Evolutionary conservation across 2,797 vertebrate species (phyloP).

Genomic region (Ciconia nigra): DNA sequence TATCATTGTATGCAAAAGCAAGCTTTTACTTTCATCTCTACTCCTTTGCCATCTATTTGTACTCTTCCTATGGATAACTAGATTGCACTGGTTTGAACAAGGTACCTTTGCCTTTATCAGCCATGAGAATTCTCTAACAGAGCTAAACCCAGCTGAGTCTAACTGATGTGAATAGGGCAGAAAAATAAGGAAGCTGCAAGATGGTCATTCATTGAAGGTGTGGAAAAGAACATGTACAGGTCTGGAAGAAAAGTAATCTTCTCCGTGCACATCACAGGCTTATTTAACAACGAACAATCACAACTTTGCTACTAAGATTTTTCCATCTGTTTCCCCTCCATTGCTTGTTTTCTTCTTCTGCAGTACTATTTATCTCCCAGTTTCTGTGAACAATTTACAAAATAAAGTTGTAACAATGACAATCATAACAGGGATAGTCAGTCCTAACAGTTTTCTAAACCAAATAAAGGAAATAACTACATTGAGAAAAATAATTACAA

Average conservation of each 20-base stretch:
- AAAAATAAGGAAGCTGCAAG: background rate
- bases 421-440: background rate
- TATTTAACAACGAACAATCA: background rate
- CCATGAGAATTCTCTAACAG: background rate
- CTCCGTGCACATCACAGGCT: background rate
- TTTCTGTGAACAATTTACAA: background rate
- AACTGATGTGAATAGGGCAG: background rate
- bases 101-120: background rate
- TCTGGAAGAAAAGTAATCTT: background rate
- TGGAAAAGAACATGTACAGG: rapidly evolving
- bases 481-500: background rate
- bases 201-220: background rate
- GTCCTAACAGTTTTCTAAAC: background rate
- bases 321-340: background rate
- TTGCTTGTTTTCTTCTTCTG: background rate
- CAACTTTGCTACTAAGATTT: background rate
- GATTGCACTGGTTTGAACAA: background rate
- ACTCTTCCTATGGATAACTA: background rate
- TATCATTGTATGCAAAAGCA: background rate
- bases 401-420: background rate
- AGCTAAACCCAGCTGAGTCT: background rate
- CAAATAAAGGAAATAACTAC: background rate
- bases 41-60: background rate
- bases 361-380: background rate
- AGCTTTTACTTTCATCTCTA: background rate